phyloP scores from a whole-genome alignment of 37 sponge, comb jelly and placozoan genomes.

The Crambe crambe region DNA sequence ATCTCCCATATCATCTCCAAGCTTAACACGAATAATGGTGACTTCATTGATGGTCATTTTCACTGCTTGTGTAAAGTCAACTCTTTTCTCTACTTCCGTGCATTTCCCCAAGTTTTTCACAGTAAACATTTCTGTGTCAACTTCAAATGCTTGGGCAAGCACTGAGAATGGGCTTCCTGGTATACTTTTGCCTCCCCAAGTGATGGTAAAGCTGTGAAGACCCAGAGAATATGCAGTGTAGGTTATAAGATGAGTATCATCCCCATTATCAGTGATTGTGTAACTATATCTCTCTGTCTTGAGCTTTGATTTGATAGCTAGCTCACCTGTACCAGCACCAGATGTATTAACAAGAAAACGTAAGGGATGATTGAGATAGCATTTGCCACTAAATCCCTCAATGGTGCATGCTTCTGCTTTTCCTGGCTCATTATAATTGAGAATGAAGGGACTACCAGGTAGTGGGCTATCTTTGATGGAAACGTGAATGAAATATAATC shows the following conservation, averaged over 20 bases:
- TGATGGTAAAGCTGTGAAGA: conserved; percentile 46
- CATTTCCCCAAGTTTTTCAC: background rate
- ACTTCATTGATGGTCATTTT: background rate
- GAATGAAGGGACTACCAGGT: conserved; percentile 50
- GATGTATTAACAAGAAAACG: conserved; percentile 34
- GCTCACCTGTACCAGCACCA: conserved; percentile 31
- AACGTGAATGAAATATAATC: conserved; percentile 42
- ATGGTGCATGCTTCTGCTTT: conserved; percentile 25
- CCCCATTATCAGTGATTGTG: conserved; percentile 30
- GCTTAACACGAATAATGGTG: background rate
- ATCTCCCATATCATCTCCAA: background rate
- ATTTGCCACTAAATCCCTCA: background rate
- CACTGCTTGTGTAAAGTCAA: background rate
- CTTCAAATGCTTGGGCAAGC: conserved; percentile 9
- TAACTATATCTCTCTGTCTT: conserved; percentile 18
- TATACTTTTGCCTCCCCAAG: conserved; percentile 42
- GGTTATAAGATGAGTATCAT: conserved; percentile 32
- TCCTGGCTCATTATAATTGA: conserved; percentile 27
- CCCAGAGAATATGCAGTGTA: conserved; percentile 56
- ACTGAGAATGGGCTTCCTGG: conserved; percentile 69
- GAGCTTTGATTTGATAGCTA: conserved; percentile 13
- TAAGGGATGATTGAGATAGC: conserved; percentile 38
- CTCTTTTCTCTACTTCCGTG: background rate
- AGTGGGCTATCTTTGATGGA: conserved; percentile 25
- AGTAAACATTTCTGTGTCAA: background rate